Evolutionary conservation across 2,113 vertebrate genomes (phyloP), one percentile per base, ranked within the genome.

Genomic region (human): DNA sequence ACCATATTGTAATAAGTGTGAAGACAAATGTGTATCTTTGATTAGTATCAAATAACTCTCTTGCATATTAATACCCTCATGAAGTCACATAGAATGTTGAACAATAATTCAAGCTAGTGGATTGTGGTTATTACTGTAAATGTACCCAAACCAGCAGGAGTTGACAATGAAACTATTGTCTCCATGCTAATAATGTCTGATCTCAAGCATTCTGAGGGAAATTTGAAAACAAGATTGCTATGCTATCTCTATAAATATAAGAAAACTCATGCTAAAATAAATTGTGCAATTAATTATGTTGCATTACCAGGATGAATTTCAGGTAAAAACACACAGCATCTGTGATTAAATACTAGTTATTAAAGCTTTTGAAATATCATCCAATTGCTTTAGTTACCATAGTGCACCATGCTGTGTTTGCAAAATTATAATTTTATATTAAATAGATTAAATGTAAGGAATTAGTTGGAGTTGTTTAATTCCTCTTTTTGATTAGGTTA

Each of bases 361-460:
- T 66, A 92, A 45, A 85, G 30, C 12, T 89, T 94, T 68, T 25
- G n/a, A 89, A 2, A 17, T 9, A 50, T 40, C 22, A 87, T 89
- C 43, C 73, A 59, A n/a, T 78, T 57, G 43, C 18, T 95, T 64
- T 45, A 32, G 38, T 72, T 90, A 55, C 14, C n/a, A 80, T 30
- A 68, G 38, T 72, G 22, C 75, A 20, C 16, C 48, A 48, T 9
- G 35, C 35, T 86, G 5, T 89, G 48, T 52, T 82, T 72, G 35
- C 52, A 93, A 89, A 82, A 78, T 76, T 52, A 68, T 79, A 64
- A 85, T 76, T 96, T 93, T 92, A 73, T 96, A 70, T 48, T 87
- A 87, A 89, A 85, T 52, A 73, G 92, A 78, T 75, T 90, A 83
- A 59, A 92, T 52, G 30, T 17, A 40, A 97, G 57, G 45, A 79